Conservation (phyloP, 1,140 invertebrate genomes). For the Pinna nobilis region DNA sequence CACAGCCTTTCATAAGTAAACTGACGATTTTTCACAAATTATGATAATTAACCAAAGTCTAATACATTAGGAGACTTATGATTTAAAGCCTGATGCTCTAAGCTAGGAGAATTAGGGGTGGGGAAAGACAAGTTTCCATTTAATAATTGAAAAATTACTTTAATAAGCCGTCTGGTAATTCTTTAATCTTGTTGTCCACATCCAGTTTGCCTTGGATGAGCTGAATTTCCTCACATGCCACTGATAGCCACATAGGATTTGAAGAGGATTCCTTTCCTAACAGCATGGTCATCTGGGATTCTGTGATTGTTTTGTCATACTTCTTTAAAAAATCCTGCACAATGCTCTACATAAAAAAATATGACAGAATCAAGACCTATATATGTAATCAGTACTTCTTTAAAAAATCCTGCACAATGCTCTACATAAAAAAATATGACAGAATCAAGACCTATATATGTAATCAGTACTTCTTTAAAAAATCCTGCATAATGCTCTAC, state of each 20-base stretch:
- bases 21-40: too few relatives aligned
- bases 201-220: conserved; percentile 51
- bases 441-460: neutral
- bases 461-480: conserved; percentile 4
- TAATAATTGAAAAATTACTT: conserved; percentile 63
- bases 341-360: conserved; percentile 10
- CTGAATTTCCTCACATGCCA: conserved; percentile 73
- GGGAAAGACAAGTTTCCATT: too few relatives aligned
- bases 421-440: neutral
- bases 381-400: neutral
- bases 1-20: too few relatives aligned
- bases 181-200: conserved; percentile 60
- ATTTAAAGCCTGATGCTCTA: too few relatives aligned
- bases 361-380: neutral
- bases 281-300: conserved; percentile 55
- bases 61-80: too few relatives aligned
- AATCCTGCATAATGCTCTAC: conserved; percentile 46
- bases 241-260: conserved; percentile 72
- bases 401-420: conserved; percentile 50
- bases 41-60: too few relatives aligned
- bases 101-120: too few relatives aligned
- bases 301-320: conserved; percentile 45
- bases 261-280: conserved; percentile 65
- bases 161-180: conserved; percentile 61
- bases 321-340: conserved; percentile 53